Evolutionary conservation across 2,113 vertebrate species (phyloP).

Genomic region (Podarcis muralis): DNA sequence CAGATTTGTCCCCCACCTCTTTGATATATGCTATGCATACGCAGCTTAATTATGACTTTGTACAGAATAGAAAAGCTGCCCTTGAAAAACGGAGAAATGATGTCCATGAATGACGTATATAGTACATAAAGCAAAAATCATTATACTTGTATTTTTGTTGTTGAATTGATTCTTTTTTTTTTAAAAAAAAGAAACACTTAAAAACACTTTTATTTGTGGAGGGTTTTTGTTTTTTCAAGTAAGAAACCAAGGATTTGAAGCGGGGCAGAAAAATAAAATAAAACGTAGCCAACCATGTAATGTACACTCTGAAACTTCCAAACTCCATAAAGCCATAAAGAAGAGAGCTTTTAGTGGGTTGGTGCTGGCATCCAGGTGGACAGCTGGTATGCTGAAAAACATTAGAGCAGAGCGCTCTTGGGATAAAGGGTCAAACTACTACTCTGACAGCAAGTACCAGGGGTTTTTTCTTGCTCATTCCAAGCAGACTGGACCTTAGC

Average conservation of each 20-base stretch:
- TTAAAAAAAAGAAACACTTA: not conserved
- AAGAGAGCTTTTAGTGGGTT: not conserved
- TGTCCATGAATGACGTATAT: too few relatives aligned
- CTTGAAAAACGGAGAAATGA: too few relatives aligned
- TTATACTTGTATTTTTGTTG: too few relatives aligned
- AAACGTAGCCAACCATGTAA: not conserved
- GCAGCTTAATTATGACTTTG: not conserved
- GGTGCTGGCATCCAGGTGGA: not conserved
- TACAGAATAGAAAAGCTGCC: not conserved
- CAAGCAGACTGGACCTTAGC: not conserved
- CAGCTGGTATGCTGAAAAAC: not conserved
- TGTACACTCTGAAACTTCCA: not conserved
- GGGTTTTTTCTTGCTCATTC: not conserved
- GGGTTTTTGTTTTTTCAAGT: not conserved
- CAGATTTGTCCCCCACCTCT: not conserved
- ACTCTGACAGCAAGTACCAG: not conserved
- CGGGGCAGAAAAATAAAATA: not conserved
- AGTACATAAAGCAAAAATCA: too few relatives aligned
- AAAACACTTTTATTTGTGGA: too few relatives aligned
- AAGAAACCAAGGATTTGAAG: not conserved
- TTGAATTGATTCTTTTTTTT: too few relatives aligned
- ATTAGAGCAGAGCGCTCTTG: not conserved
- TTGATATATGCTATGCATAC: not conserved
- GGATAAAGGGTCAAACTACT: not conserved
- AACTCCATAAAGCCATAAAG: not conserved